These are phyloP conservation scores for Clupea harengus DNA, from an alignment of 2,113 vertebrate genomes.

Conservation along the genomic window DNA sequence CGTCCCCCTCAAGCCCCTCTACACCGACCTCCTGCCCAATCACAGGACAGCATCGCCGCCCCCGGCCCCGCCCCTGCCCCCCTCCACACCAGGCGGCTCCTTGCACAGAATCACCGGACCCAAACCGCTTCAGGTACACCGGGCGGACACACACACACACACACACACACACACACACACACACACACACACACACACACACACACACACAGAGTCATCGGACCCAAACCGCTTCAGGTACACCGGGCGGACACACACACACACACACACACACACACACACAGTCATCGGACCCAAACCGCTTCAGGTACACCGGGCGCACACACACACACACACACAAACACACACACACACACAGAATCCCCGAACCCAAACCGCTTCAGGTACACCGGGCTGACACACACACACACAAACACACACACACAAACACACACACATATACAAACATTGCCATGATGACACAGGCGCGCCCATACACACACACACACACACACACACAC, in stretches of 20 bases:
- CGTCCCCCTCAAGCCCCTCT: slow-evolving; percentile 65
- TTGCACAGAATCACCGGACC: slow-evolving; percentile 85
- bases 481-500: slow-evolving; percentile 3
- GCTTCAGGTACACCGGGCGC: not conserved
- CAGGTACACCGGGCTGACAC: too few species aligned
- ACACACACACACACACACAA: slow-evolving; percentile 5
- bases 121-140: slow-evolving; percentile 81
- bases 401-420: not conserved
- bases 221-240: too few species aligned
- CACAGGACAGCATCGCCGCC: slow-evolving; percentile 56
- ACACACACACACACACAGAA: not conserved
- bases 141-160: not conserved
- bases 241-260: not conserved
- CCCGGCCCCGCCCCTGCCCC: slow-evolving; percentile 66
- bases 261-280: too few species aligned
- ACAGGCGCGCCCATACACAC: not conserved
- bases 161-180: not conserved
- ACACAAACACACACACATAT: too few species aligned
- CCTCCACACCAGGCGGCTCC: slow-evolving; percentile 70
- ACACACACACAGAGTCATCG: too few species aligned
- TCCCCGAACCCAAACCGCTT: too few species aligned
- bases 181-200: not conserved
- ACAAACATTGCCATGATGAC: too few species aligned
- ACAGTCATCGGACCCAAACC: too few species aligned
- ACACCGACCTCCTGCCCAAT: slow-evolving; percentile 60